These are phyloP conservation scores for Zophobas atratus DNA, from an alignment of 1,140 invertebrate genomes.

Conservation along the genomic window DNA sequence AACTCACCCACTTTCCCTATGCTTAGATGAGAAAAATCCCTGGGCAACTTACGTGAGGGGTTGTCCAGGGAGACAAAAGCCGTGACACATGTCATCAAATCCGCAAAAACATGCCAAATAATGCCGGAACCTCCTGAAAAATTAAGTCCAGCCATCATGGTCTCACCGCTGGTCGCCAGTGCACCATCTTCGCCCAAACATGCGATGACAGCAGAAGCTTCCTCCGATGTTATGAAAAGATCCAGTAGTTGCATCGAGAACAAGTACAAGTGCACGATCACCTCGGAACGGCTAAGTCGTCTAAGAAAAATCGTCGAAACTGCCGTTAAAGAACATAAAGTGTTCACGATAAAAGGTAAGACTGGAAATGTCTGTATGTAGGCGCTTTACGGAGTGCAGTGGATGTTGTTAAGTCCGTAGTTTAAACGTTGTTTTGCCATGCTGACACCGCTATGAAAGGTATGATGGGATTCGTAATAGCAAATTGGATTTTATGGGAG, in stretches of 20 bases:
- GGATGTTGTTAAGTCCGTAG: too few species aligned
- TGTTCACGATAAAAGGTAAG: conserved; percentile 70
- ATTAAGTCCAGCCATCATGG: conserved; percentile 11
- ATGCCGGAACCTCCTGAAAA: conserved; percentile 41
- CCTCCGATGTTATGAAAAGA: conserved; percentile 45
- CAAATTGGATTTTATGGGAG: too few species aligned
- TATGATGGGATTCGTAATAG: too few species aligned
- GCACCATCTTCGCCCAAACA: conserved; percentile 50
- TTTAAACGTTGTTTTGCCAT: too few species aligned
- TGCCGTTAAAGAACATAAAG: conserved; percentile 70
- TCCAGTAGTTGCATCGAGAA: conserved; percentile 58
- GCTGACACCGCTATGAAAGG: too few species aligned
- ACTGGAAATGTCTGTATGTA: conserved; percentile 44
- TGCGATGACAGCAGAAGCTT: background rate
- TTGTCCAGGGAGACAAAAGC: conserved; percentile 45
- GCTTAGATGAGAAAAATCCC: conserved; percentile 32
- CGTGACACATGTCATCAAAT: conserved; percentile 46
- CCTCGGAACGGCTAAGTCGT: conserved; percentile 69
- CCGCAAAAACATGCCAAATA: conserved; percentile 45
- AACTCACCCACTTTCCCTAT: background rate
- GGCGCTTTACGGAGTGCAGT: background rate
- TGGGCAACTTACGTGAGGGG: conserved; percentile 43
- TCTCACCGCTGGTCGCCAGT: conserved; percentile 37
- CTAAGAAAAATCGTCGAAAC: conserved; percentile 69
- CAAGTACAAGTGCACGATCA: conserved; percentile 64